Percentiles rank a stretch among this genome's conserved stretches.
phyloP scores from a whole-genome alignment of 2,797 vertebrate species.

The Aplochiton taeniatus region DNA sequence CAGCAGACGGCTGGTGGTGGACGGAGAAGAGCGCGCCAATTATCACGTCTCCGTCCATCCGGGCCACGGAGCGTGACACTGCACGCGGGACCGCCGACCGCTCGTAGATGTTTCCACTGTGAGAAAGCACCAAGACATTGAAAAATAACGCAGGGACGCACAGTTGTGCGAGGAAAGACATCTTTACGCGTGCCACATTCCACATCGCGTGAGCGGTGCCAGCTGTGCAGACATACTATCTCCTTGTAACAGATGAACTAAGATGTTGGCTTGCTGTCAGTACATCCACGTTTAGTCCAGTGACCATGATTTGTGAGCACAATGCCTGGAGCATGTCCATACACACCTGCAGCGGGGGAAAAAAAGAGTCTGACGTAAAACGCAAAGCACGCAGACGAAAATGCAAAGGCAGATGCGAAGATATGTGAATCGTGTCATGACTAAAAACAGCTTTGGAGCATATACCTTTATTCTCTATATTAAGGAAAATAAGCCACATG shows the following conservation, averaged over 20 bases:
- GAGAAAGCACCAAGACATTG: slow-evolving; percentile 75
- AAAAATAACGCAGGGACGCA: slow-evolving; percentile 76
- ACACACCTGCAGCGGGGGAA: slow-evolving; percentile 50
- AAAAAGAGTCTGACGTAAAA: slow-evolving; percentile 40
- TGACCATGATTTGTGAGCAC: slow-evolving; percentile 51
- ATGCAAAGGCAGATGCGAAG: no score
- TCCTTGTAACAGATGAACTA: slow-evolving; percentile 35
- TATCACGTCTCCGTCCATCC: slow-evolving; percentile 97
- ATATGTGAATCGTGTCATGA: no score
- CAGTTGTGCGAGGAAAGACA: slow-evolving; percentile 78
- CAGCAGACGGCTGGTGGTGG: slow-evolving; percentile 95
- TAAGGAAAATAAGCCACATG: no score
- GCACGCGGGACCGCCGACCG: slow-evolving; percentile 77
- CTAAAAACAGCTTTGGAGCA: no score
- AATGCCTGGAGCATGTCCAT: slow-evolving; percentile 47
- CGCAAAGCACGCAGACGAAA: neutral
- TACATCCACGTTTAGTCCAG: slow-evolving; percentile 63
- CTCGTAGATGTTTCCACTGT: slow-evolving; percentile 72
- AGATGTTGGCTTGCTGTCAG: slow-evolving; percentile 31
- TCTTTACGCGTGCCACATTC: slow-evolving; percentile 82
- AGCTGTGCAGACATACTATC: slow-evolving; percentile 66
- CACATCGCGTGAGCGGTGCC: slow-evolving; percentile 67
- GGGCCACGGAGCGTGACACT: slow-evolving; percentile 87
- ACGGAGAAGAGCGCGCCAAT: slow-evolving; percentile 98
- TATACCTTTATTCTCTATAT: no score